phyloP scores from a whole-genome alignment of 2,888 invertebrate genomes.

The Dasysyrphus albostriatus region DNA sequence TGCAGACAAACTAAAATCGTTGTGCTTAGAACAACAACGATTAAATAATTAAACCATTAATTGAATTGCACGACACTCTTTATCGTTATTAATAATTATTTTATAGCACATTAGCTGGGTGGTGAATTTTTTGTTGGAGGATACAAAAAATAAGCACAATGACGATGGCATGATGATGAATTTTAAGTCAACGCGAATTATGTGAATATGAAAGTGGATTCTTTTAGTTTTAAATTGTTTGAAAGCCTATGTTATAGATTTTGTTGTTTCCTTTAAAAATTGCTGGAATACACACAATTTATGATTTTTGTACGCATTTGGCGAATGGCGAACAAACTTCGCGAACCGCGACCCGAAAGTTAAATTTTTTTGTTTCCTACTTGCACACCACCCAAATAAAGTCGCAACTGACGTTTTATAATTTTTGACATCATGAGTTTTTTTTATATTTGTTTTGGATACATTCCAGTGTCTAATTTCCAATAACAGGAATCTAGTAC shows the following conservation, averaged over 20 bases:
- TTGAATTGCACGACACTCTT: constrained; percentile 60
- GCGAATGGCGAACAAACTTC: background rate
- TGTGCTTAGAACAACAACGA: constrained; percentile 11
- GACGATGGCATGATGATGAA: constrained; percentile 42
- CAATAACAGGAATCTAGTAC: constrained; percentile 42
- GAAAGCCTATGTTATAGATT: background rate
- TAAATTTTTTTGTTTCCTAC: constrained; percentile 30
- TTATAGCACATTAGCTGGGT: constrained; percentile 38
- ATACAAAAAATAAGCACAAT: constrained; percentile 8
- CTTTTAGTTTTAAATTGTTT: background rate
- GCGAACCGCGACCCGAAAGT: background rate
- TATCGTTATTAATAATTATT: constrained; percentile 52
- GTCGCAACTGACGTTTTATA: constrained; percentile 52
- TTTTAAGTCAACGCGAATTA: background rate
- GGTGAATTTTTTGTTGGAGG: constrained; percentile 6
- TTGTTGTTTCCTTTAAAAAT: background rate
- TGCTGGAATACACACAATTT: background rate
- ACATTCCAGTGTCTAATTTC: constrained; percentile 1
- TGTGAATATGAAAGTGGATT: background rate
- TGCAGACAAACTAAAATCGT: constrained; percentile 25
- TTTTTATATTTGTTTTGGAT: constrained; percentile 11
- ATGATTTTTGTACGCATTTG: background rate
- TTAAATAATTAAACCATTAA: constrained; percentile 52
- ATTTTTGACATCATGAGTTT: constrained; percentile 4
- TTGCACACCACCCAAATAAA: constrained; percentile 38